Evolutionary conservation across 1,140 invertebrate genomes (phyloP), one percentile per base, ranked within the genome.

Genomic region (Hermetia illucens): DNA sequence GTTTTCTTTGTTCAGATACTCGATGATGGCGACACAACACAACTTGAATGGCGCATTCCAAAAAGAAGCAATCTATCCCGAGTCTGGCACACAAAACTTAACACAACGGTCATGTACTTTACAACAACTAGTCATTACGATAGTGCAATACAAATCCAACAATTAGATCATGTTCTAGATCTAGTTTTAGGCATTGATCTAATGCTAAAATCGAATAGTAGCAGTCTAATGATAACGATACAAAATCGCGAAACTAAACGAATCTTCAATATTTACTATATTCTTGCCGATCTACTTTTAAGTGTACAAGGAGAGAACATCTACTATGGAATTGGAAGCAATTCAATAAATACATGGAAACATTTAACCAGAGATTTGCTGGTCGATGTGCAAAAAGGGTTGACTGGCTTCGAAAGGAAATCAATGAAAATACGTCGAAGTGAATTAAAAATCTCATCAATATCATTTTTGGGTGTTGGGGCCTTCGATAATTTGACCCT

Each of bases 341-440:
- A 60, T 34, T 64, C 58, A 43, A 22, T 55, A 0, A 68, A 70
- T 48, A 70, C 71, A 29, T 95, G 91, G 90, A 74, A 73, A 31
- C 72, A 74, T 45, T 55, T 97, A 3, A 88, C 87, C 0, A 70
- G 94, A 36, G 90, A 97, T 54, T 62, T 97, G 16, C 71, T 85
- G 36, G 78, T 93, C 33, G 94, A 98, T 62, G 69, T 96, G 41
- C 82, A 91, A 54, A 97, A 97, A 66, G 90, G 72, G 42, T 64
- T 70, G 38, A 66, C 69, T 42, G 68, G 71, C 49, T 72, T 69
- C 38, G 75, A 75, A 46, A 70, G 70, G 12, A 75, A 75, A 52
- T 71, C 71, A 34, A n/a, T n/a, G n/a, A 82, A 83, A 61, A 64
- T 84, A 4, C 72, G 78, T 1, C 70, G 76, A 44, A 78, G 74